phyloP scores from a whole-genome alignment of 2,113 vertebrate species.

The Stegostoma tigrinum region DNA sequence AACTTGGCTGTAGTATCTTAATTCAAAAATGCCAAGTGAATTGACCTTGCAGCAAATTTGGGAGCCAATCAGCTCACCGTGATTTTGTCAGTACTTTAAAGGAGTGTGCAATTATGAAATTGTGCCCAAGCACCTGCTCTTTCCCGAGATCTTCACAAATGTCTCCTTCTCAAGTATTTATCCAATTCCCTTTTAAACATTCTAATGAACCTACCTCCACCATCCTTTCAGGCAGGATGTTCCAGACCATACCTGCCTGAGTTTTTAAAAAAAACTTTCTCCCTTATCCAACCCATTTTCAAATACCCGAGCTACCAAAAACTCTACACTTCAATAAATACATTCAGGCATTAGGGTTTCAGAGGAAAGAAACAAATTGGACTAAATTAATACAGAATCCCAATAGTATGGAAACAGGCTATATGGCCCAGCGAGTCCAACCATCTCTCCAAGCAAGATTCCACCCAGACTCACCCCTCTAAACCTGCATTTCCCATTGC shows the following conservation, averaged over 20 bases:
- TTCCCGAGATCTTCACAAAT: background rate
- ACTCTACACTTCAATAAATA: background rate
- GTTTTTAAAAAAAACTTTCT: background rate
- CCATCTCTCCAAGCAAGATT: no score
- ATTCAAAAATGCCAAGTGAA: background rate
- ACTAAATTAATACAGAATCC: no score
- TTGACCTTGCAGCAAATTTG: background rate
- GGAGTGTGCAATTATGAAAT: background rate
- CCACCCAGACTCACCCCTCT: no score
- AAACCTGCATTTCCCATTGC: no score
- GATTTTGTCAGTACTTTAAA: background rate
- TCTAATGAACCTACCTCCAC: background rate
- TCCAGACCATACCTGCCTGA: background rate
- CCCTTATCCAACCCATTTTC: background rate
- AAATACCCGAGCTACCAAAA: no score
- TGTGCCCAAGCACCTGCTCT: background rate
- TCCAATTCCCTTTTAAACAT: background rate
- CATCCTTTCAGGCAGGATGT: background rate
- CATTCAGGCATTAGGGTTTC: background rate
- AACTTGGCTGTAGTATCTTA: background rate
- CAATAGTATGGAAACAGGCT: no score
- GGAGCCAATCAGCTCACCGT: background rate
- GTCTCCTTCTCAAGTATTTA: background rate
- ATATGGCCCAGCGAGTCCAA: no score
- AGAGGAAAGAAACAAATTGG: background rate